A percentile compares a stretch with the other conserved stretches of the same genome.
Evolutionary conservation across 2,113 vertebrate genomes (phyloP).

Genomic region (Myotis davidii): DNA sequence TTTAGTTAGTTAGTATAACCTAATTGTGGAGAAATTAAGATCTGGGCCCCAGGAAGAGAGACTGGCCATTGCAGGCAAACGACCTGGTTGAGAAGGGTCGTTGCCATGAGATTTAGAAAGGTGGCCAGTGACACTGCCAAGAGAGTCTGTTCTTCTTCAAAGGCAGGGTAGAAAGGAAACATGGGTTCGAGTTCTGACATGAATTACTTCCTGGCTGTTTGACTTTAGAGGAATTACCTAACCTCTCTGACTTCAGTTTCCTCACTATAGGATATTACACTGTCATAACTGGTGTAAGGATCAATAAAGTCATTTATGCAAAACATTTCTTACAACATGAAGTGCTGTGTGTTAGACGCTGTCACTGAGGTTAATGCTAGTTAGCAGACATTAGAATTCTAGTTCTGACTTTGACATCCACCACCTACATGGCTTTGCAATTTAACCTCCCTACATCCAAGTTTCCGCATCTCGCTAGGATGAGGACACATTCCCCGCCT

Average conservation of each 20-base stretch:
- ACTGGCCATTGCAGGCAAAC: not conserved
- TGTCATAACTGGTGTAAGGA: not conserved
- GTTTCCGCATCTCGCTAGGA: not conserved
- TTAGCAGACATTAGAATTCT: not conserved
- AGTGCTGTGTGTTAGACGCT: not conserved
- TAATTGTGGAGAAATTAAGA: not conserved
- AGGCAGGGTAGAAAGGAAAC: not conserved
- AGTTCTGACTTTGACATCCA: not conserved
- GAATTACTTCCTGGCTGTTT: not conserved
- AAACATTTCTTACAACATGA: not conserved
- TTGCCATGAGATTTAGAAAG: not conserved
- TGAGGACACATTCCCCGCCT: not conserved
- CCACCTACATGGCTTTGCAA: not conserved
- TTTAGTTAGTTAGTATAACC: not conserved
- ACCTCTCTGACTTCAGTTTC: not conserved
- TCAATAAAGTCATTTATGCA: not conserved
- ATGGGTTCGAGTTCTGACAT: not conserved
- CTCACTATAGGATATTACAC: not conserved
- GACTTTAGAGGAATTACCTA: not conserved
- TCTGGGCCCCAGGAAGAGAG: not conserved
- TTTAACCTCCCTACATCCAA: not conserved
- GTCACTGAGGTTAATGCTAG: not conserved
- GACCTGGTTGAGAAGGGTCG: not conserved
- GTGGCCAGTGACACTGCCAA: not conserved
- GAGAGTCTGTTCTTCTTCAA: not conserved